Conservation (phyloP, 2,888 invertebrate genomes). For the Anaspis maculata region DNA sequence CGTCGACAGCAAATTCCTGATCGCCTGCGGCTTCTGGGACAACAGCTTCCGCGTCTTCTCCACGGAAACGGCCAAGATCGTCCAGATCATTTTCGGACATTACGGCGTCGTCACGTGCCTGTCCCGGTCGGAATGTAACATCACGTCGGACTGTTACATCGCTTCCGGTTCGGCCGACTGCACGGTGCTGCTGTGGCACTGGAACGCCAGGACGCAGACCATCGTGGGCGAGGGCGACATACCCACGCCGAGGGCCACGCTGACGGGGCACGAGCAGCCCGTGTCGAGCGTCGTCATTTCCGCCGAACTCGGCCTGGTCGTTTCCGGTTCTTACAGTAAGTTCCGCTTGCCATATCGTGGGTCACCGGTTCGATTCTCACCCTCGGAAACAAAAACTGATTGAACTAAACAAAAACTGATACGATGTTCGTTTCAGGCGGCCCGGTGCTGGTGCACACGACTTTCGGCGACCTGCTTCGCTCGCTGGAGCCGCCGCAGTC, state of each 20-base stretch:
- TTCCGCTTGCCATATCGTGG: slow-evolving; percentile 17
- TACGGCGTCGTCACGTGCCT: slow-evolving; percentile 98
- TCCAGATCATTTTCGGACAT: slow-evolving; percentile 98
- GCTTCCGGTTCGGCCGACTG: slow-evolving; percentile 98
- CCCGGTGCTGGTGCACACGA: slow-evolving; percentile 94
- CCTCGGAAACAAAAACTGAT: too few species aligned
- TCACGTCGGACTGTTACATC: slow-evolving; percentile 98
- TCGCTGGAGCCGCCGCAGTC: slow-evolving; percentile 77
- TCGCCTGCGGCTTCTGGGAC: slow-evolving; percentile 99
- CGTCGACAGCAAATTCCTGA: slow-evolving; percentile 92
- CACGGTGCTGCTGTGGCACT: slow-evolving; percentile 97
- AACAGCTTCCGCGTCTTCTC: slow-evolving; percentile 97
- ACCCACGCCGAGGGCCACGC: slow-evolving; percentile 91
- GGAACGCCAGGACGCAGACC: slow-evolving; percentile 94
- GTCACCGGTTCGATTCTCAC: not conserved
- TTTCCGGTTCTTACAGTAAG: slow-evolving; percentile 79
- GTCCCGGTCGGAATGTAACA: slow-evolving; percentile 95
- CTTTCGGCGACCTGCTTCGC: slow-evolving; percentile 90
- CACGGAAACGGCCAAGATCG: slow-evolving; percentile 94
- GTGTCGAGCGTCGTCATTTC: slow-evolving; percentile 94
- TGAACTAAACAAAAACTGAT: too few species aligned
- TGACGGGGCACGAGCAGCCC: slow-evolving; percentile 96
- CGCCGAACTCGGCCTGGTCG: slow-evolving; percentile 94
- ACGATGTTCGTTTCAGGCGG: slow-evolving; percentile 57
- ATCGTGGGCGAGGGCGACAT: slow-evolving; percentile 95